Percentiles rank a stretch among this genome's conserved stretches.
phyloP scores from a whole-genome alignment of 1,140 invertebrate species.

The Tetramorium simillimum region DNA sequence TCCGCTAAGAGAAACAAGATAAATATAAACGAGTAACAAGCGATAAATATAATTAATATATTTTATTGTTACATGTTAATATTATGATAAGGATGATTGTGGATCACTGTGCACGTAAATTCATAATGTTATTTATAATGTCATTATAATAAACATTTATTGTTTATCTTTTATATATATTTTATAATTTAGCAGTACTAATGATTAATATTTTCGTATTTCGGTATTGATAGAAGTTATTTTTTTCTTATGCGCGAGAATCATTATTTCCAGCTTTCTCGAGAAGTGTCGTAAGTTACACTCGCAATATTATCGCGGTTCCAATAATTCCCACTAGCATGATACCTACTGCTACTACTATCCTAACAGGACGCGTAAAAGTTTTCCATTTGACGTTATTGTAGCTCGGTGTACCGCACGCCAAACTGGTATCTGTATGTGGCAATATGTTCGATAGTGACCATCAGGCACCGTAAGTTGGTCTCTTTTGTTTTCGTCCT shows the following conservation, averaged over 20 bases:
- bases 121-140: neutral
- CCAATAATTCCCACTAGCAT: conserved; percentile 41
- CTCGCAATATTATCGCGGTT: conserved; percentile 19
- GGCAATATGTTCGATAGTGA: conserved; percentile 54
- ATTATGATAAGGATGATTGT: neutral
- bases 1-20: conserved; percentile 39
- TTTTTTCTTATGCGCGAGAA: neutral
- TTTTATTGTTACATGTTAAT: neutral
- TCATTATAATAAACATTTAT: neutral
- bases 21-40: neutral
- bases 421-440: conserved; percentile 45
- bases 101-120: neutral
- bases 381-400: conserved; percentile 57
- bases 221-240: neutral
- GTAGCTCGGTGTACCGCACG: conserved; percentile 13
- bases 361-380: conserved; percentile 37
- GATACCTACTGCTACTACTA: neutral
- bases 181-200: neutral
- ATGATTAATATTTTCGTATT: neutral
- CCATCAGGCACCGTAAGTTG: conserved; percentile 21
- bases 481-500: conserved; percentile 49
- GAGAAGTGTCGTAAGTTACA: neutral
- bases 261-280: neutral
- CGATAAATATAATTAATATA: conserved; percentile 52
- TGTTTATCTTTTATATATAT: neutral